Evolutionary conservation across 2,888 invertebrate genomes (phyloP), one percentile per base, ranked within the genome.

Genomic region (Aethes cnicana): DNA sequence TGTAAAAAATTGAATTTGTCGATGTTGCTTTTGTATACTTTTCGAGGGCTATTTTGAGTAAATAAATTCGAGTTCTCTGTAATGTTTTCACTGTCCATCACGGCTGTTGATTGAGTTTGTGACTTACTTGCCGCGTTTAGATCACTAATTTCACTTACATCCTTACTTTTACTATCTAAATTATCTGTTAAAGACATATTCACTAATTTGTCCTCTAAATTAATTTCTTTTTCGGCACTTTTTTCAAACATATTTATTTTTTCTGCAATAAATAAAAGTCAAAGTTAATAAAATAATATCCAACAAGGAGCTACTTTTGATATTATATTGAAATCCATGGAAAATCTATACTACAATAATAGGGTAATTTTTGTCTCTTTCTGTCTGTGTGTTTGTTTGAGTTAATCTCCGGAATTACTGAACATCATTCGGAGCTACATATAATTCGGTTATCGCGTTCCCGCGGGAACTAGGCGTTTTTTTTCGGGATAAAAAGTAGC

Each of bases 231-330:
- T 62, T 83, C 82, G 64, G 73, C 65, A 66, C 81, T 78, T 58
- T 81, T 87, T 65, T 89, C 89, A 69, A 89, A 89, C 79, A 88
- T 80, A 63, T 66, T 89, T 84, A 89, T 89, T 89, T 85, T 88
- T 56, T 89, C 89, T 89, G 81, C 43, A 81, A 81, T 54, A 59
- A 23, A 50, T 16, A 8, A 50, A n/a, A n/a, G n/a, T n/a, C n/a
- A n/a, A n/a, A n/a, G n/a, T n/a, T n/a, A n/a, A n/a, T n/a, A n/a
- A n/a, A n/a, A n/a, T n/a, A n/a, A n/a, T n/a, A n/a, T n/a, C n/a
- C n/a, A n/a, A n/a, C n/a, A n/a, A n/a, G n/a, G n/a, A n/a, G n/a
- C n/a, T n/a, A n/a, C n/a, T n/a, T n/a, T n/a, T n/a, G n/a, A n/a
- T n/a, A n/a, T n/a, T n/a, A n/a, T n/a, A n/a, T n/a, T n/a, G n/a